These are phyloP conservation scores for Butastur rufipennis DNA, from an alignment of 2,113 vertebrate species.

Conservation along the genomic window DNA sequence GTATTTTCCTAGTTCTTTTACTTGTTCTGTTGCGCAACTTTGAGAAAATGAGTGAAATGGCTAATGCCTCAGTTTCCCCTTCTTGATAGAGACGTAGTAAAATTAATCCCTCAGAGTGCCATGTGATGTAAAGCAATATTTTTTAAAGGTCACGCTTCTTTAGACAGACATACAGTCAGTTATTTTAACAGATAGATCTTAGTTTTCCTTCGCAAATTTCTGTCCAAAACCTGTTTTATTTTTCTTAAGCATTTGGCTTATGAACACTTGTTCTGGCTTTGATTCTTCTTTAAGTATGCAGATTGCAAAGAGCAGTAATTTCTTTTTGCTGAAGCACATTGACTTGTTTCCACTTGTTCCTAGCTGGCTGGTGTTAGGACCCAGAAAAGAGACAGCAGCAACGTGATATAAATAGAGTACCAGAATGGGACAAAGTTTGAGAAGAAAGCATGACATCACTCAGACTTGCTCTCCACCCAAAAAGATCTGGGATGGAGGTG, in stretches of 20 bases:
- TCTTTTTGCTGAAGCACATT: neutral
- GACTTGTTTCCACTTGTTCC: neutral
- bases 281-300: neutral
- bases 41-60: neutral
- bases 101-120: neutral
- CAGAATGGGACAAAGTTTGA: conserved; percentile 61
- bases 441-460: conserved; percentile 79
- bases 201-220: neutral
- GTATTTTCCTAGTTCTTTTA: neutral
- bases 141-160: neutral
- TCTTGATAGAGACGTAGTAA: fast-evolving
- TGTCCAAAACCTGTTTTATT: neutral
- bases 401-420: conserved; percentile 65
- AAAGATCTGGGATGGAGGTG: conserved; percentile 48
- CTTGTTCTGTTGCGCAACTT: neutral
- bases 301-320: neutral
- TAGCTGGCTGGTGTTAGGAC: conserved; percentile 67
- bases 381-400: conserved; percentile 53
- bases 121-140: fast-evolving
- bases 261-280: neutral
- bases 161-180: neutral
- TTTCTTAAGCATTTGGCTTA: too few species aligned
- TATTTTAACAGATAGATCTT: too few species aligned
- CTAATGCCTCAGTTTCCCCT: neutral
- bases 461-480: conserved; percentile 76